Evolutionary conservation across 2,888 invertebrate species (phyloP).

Genomic region (Parnassius mnemosyne): DNA sequence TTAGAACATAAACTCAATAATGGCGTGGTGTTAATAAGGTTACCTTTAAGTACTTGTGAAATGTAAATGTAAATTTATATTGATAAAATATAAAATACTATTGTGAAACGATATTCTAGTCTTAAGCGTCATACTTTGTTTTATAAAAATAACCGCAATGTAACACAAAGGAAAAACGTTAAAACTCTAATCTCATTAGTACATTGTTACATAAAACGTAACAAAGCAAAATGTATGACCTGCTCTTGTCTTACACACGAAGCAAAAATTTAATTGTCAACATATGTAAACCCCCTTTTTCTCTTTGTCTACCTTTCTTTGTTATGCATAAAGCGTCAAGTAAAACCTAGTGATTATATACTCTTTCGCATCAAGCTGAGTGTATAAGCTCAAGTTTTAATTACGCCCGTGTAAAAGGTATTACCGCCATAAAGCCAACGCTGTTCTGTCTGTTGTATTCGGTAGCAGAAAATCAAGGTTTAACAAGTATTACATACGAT

Average conservation of each 20-base stretch:
- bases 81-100: too few species aligned
- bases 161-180: too few species aligned
- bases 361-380: slow-evolving; percentile 37
- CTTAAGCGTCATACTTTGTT: too few species aligned
- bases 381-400: slow-evolving; percentile 60
- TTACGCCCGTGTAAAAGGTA: slow-evolving; percentile 56
- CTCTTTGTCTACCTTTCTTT: slow-evolving; percentile 33
- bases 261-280: slow-evolving; percentile 61
- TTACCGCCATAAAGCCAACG: slow-evolving; percentile 38
- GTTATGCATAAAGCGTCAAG: slow-evolving; percentile 35
- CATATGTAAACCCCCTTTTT: slow-evolving; percentile 34
- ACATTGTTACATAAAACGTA: slow-evolving; percentile 32
- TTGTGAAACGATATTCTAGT: too few species aligned
- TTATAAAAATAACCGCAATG: too few species aligned
- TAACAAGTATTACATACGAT: slow-evolving; percentile 6
- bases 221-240: slow-evolving; percentile 40
- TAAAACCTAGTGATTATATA: too few species aligned
- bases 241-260: slow-evolving; percentile 38
- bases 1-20: neutral
- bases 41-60: neutral
- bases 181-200: slow-evolving; percentile 13
- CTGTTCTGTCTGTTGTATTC: slow-evolving; percentile 31
- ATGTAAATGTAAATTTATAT: too few species aligned
- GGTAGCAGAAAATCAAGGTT: slow-evolving; percentile 3
- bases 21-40: neutral